Percentiles rank a stretch among this genome's conserved stretches.
Conservation (phyloP, 2,888 invertebrate genomes). For the Spisula solida region DNA sequence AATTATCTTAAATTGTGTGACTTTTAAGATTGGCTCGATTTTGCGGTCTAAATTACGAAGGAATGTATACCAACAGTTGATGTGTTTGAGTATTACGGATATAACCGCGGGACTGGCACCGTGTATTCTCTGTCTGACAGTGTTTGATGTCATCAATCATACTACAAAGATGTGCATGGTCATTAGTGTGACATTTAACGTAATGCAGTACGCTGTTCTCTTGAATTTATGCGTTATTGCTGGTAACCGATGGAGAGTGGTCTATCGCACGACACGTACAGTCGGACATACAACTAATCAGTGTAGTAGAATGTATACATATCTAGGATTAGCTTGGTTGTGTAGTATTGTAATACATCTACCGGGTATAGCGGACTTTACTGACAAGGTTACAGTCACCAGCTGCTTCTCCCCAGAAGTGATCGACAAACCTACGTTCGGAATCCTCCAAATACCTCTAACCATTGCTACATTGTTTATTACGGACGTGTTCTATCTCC, state of each 20-base stretch:
- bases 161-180: not conserved
- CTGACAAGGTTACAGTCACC: not conserved
- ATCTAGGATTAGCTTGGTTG: not conserved
- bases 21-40: no score
- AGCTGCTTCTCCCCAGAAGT: not conserved
- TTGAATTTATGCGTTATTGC: not conserved
- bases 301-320: not conserved
- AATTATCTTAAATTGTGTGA: no score
- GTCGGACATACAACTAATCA: not conserved
- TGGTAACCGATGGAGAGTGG: not conserved
- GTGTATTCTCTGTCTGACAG: not conserved
- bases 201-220: not conserved
- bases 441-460: not conserved
- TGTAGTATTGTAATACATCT: not conserved
- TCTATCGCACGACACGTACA: not conserved
- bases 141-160: not conserved
- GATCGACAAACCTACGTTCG: not conserved
- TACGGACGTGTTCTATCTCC: not conserved
- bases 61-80: no score
- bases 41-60: no score
- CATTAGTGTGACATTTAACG: not conserved
- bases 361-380: not conserved
- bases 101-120: not conserved
- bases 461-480: not conserved
- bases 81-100: no score